Evolutionary conservation across 2,888 invertebrate genomes (phyloP).

Genomic region (Rhingia rostrata): DNA sequence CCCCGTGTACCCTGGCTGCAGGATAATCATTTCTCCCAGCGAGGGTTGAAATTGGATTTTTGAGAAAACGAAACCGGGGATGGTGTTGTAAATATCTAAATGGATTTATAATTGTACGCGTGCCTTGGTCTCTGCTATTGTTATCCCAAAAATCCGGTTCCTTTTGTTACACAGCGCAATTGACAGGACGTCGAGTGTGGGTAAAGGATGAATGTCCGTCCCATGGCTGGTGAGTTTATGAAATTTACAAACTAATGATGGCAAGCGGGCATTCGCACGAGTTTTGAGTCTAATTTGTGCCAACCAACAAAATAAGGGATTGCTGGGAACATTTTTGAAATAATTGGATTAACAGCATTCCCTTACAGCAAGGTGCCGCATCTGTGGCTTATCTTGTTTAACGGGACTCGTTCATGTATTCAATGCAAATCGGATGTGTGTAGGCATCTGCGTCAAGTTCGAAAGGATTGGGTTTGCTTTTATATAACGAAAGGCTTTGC

Average conservation of each 20-base stretch:
- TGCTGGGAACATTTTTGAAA: constrained; percentile 17
- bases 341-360: constrained; percentile 10
- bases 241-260: constrained; percentile 12
- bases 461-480: too few species aligned
- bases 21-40: background rate
- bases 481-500: too few species aligned
- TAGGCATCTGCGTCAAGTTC: too few species aligned
- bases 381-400: constrained; percentile 20
- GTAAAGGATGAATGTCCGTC: constrained; percentile 11
- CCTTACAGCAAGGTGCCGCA: constrained; percentile 21
- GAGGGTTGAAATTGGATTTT: constrained; percentile 47
- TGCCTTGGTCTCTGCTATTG: constrained; percentile 38
- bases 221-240: constrained; percentile 24
- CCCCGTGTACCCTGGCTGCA: too few species aligned
- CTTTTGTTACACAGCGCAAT: background rate
- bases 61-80: constrained; percentile 15
- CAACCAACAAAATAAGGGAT: background rate
- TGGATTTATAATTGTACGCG: constrained; percentile 62
- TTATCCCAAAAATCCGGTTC: constrained; percentile 15
- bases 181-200: background rate
- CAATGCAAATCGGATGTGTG: background rate
- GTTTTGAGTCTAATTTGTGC: constrained; percentile 2
- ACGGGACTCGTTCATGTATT: background rate
- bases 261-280: constrained; percentile 5
- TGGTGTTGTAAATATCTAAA: constrained; percentile 54